Evolutionary conservation across 2,113 vertebrate species (phyloP).

Genomic region (Chaetorhynchus papuensis): DNA sequence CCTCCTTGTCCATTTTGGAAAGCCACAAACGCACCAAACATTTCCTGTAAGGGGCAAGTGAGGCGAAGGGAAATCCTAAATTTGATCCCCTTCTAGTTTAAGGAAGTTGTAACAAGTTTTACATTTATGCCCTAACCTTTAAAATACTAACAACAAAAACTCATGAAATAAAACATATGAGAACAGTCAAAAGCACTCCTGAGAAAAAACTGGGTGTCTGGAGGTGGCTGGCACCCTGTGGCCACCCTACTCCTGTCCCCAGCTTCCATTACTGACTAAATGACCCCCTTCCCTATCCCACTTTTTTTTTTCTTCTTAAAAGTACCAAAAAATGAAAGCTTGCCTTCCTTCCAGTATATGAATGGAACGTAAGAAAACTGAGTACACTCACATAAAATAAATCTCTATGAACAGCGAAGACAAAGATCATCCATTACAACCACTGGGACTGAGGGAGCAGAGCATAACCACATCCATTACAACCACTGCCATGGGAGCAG

Average conservation of each 20-base stretch:
- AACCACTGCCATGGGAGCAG: background rate
- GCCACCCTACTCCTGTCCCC: background rate
- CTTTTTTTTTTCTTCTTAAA: background rate
- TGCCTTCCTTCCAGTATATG: background rate
- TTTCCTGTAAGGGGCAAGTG: background rate
- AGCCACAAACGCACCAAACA: background rate
- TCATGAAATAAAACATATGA: background rate
- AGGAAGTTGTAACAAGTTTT: background rate
- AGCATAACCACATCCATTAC: background rate
- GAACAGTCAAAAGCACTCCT: background rate
- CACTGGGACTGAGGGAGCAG: too few relatives aligned
- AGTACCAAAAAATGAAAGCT: background rate
- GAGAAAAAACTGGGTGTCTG: background rate
- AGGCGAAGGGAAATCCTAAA: background rate
- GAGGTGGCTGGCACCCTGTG: background rate
- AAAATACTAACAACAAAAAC: background rate
- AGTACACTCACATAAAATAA: background rate
- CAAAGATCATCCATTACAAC: background rate
- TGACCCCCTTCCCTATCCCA: background rate
- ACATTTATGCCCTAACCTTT: background rate
- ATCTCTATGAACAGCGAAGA: background rate
- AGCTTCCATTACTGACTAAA: background rate
- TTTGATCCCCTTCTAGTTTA: background rate
- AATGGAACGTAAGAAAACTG: background rate
- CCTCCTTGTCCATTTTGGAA: background rate